Evolutionary conservation across 64 coral and sea anemone genomes (phyloP).

Genomic region (Stichodactyla mertensii): DNA sequence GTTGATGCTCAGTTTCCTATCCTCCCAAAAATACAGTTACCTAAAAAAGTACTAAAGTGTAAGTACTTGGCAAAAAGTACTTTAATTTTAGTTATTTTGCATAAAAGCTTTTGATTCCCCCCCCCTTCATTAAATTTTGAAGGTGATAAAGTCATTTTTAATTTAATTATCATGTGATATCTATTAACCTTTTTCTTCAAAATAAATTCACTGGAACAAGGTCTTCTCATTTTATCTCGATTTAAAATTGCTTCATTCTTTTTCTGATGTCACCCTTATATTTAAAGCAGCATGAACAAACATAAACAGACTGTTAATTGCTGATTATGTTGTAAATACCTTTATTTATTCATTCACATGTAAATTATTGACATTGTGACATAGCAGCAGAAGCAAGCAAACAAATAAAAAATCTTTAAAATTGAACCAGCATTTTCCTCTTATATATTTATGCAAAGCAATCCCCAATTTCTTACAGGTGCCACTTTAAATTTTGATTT

Average conservation of each 20-base stretch:
- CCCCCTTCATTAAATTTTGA: background rate
- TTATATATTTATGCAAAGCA: no score
- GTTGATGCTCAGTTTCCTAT: no score
- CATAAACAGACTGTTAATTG: background rate
- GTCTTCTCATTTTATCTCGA: no score
- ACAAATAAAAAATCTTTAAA: background rate
- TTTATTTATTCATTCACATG: background rate
- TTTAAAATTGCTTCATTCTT: no score
- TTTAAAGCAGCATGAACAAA: background rate
- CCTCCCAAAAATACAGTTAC: no score
- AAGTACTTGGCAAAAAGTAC: background rate
- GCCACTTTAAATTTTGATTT: no score
- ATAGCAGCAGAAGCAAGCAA: background rate
- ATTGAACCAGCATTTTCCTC: no score
- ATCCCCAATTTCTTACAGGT: no score
- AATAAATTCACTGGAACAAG: no score
- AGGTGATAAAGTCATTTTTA: background rate
- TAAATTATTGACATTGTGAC: background rate
- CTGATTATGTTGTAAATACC: background rate
- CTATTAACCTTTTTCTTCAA: no score
- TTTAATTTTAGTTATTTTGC: background rate
- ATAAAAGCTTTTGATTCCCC: background rate
- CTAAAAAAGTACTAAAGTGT: no score
- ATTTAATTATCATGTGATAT: background rate
- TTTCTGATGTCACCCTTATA: background rate